These are phyloP conservation scores for Phaetusa simplex DNA, from an alignment of 2,113 vertebrate genomes.

Conservation along the genomic window DNA sequence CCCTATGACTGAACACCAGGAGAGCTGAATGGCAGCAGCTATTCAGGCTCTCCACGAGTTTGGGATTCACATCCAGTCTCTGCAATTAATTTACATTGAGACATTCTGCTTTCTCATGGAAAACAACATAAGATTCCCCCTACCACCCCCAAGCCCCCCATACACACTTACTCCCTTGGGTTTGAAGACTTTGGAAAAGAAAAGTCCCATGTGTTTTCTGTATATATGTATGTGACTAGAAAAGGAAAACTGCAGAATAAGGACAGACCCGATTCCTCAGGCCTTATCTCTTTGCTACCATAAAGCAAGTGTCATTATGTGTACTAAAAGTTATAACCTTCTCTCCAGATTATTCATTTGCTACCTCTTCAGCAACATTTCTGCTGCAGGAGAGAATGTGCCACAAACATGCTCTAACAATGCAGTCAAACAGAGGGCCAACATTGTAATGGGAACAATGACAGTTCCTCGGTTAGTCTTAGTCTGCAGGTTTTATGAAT, in stretches of 20 bases:
- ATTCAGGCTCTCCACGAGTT: not conserved
- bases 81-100: not conserved
- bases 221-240: not conserved
- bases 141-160: not conserved
- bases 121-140: not conserved
- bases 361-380: not conserved
- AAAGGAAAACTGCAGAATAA: not conserved
- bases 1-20: conserved; percentile 58
- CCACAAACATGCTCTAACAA: not conserved
- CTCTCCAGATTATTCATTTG: not conserved
- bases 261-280: not conserved
- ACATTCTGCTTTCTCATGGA: conserved; percentile 20
- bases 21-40: conserved; percentile 51
- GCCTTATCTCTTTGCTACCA: not conserved
- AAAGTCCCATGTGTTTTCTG: not conserved
- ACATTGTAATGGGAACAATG: not conserved
- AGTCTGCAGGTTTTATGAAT: not conserved
- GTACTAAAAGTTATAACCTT: not conserved
- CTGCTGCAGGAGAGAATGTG: not conserved
- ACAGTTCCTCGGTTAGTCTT: not conserved
- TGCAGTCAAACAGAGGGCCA: not conserved
- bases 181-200: not conserved
- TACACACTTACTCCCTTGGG: not conserved
- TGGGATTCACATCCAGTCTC: not conserved
- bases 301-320: not conserved